Base-by-base conservation (phyloP, 2,113 vertebrate genomes). In the Myotis brandtii region DNA sequence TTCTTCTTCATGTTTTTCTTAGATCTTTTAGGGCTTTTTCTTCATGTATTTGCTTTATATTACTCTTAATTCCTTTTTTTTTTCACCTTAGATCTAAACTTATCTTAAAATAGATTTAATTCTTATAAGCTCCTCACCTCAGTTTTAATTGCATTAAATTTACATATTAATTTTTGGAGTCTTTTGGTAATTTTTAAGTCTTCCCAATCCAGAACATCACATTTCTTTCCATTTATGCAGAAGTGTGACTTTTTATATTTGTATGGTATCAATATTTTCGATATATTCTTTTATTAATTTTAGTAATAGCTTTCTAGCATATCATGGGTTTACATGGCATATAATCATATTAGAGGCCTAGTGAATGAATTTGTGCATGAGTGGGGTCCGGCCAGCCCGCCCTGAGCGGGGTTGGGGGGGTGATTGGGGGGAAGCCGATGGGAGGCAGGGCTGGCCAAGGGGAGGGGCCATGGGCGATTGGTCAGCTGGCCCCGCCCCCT, bases 1-100 rank as follows among this genome's bases (percentile, higher is more conserved):
- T 27, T 10, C 14, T 66, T 87, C 17, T 93, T 86, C 12, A 52
- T 77, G 40, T 70, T 84, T 95, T 93, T 93, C 27, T 84, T 62
- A 46, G 27, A 59, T 69, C 18, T 14, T 91, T 66, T 59, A 32
- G 25, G 48, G 7, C 1, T 54, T 72, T 75, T 46, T 48, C n/a
- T 75, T 75, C 3, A 30, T 75, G 13, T 46, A 46, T 40, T 75
- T 75, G 6, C 10, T 84, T 84, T 13, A 72, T 50, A 48, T 88
- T 81, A 88, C 82, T 89, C 27, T 83, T 34, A 66, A 14, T 43
- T 72, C 12, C 13, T 91, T 66, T 66, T 4, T 1, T 43, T n/a
- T 10, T 48, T 10, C 54, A 10, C 12, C n/a, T 70, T 70, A 62
- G 7, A 48, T 59, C 50, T 79, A 67, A 94, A 56, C 48, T 84